Base-by-base conservation (phyloP, 2,888 invertebrate species). In the Cephonodes hylas region DNA sequence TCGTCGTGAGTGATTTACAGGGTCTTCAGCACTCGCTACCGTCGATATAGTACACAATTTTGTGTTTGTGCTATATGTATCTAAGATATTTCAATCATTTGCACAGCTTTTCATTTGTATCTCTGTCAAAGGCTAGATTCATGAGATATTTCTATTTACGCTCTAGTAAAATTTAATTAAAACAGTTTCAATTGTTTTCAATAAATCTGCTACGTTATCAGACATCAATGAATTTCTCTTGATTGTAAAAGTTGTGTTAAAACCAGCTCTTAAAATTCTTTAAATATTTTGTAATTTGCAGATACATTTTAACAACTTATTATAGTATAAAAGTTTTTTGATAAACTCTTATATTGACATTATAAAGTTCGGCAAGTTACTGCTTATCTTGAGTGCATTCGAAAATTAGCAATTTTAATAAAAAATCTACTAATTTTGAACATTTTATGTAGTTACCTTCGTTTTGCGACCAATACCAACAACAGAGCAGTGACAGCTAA, bases 401-500 rank as follows among this genome's bases (percentile, higher is more conserved):
- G n/a, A n/a, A n/a, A n/a, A n/a, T n/a, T n/a, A n/a, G n/a, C n/a
- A n/a, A n/a, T n/a, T n/a, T n/a, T n/a, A n/a, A n/a, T n/a, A n/a
- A n/a, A n/a, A n/a, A n/a, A n/a, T n/a, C n/a, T n/a, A n/a, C n/a
- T n/a, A n/a, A n/a, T n/a, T n/a, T n/a, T n/a, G n/a, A n/a, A n/a
- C n/a, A n/a, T n/a, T n/a, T n/a, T n/a, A n/a, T 23, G 31, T 20
- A 42, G 67, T 66, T 73, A 90, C 91, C 86, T 90, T 63, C 88
- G 75, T 62, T 86, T 89, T 34, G 88, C 87, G 23, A 91, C 70
- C 6, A 92, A 70, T 1, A 91, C 91, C 0, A 91, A 76, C 13
- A 92, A 72, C n/a, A 92, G 67, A 0, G 91, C 90, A 0, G 88
- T 83, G 7, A 91, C 91, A 2, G 92, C 91, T 2, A 91, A 66